Base-by-base conservation (phyloP, 2,888 invertebrate species). In the Nephrotoma appendiculata region DNA sequence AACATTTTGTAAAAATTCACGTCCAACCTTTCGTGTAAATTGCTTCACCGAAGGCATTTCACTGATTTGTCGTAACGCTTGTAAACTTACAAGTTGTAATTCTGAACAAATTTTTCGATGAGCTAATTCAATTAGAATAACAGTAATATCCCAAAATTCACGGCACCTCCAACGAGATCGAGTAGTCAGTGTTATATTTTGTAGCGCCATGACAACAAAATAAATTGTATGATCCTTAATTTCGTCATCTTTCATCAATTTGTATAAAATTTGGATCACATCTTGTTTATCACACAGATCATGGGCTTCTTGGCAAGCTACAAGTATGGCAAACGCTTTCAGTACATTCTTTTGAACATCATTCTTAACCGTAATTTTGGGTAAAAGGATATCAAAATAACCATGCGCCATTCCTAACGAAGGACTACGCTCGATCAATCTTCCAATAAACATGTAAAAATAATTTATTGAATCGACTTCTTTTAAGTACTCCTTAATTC, bases 1-100 rank as follows among this genome's bases (percentile, higher is more conserved):
- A 31, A 71, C 71, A 0, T 71, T 71, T 9, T 31, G 71, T 9
- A 71, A 71, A 71, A 31, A 71, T 15, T 71, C 71, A 6, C 19
- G 19, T 71, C 71, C 71, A 71, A 71, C 31, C 83, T 87, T 88
- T n/a, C 89, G 88, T 0, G 91, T 90, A 85, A 89, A 91, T 41
- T 90, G 88, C 87, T 91, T 90, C 19, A 89, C 88, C 86, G 90
- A 89, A 0, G 91, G 91, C 90, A 91, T 90, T 3, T 88, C 89
- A 9, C 89, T 90, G 87, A 91, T 88, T 45, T 90, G 89, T 0
- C 90, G 89, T 11, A 91, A 87, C 0, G 88, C 89, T 89, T 90
- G 89, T 6, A 91, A 87, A 86, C 90, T 90, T 86, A 89, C 90
- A 9, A 91, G 87, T 87, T 91, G 91, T 87, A 90, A 88, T 31